Evolutionary conservation across 1,140 invertebrate species (phyloP).

Genomic region (Ceratoteleas bidentatus): DNA sequence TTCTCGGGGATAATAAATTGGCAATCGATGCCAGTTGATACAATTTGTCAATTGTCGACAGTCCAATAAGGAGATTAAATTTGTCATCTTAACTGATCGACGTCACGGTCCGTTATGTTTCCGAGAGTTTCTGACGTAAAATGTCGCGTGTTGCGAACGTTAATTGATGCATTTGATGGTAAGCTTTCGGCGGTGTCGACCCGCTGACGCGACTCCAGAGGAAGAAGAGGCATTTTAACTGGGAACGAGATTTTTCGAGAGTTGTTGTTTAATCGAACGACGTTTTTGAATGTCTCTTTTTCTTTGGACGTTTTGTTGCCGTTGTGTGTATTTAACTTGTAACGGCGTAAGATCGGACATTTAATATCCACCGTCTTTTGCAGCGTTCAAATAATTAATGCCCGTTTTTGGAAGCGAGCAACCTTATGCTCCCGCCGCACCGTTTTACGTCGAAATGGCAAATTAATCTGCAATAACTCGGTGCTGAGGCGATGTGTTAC

Average conservation of each 20-base stretch:
- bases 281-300: no score
- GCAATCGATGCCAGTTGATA: conserved; percentile 48
- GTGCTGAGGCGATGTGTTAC: conserved; percentile 19
- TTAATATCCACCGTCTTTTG: conserved; percentile 21
- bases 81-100: conserved; percentile 25
- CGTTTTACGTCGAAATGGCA: conserved; percentile 21
- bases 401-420: conserved; percentile 23
- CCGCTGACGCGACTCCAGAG: background rate
- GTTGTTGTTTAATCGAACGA: no score
- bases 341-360: no score
- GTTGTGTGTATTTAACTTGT: no score
- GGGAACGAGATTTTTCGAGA: background rate
- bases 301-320: no score
- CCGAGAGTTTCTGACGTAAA: conserved; percentile 6
- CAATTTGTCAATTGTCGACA: conserved; percentile 51
- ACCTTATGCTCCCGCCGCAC: conserved; percentile 12
- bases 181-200: background rate
- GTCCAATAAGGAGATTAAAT: conserved; percentile 31
- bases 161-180: conserved; percentile 10
- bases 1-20: conserved; percentile 45
- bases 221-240: background rate
- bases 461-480: conserved; percentile 37
- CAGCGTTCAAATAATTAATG: conserved; percentile 32
- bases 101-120: conserved; percentile 21
- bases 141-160: conserved; percentile 1